A percentile compares a stretch with the other conserved stretches of the same genome.
These are phyloP conservation scores for Morinoia aosen DNA, from an alignment of 2,888 invertebrate genomes.

Conservation along the genomic window DNA sequence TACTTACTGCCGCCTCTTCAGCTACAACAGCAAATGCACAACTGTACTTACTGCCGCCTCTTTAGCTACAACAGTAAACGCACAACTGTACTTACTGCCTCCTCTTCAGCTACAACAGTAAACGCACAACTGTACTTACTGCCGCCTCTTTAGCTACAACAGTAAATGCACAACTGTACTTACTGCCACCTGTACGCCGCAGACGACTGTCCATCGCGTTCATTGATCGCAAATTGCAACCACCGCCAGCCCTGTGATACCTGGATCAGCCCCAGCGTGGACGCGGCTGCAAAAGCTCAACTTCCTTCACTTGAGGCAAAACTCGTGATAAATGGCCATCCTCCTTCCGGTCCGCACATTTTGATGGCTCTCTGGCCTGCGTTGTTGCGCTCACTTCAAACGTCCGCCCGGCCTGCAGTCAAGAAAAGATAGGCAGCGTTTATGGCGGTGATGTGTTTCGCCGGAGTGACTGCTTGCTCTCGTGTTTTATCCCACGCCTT, in stretches of 20 bases:
- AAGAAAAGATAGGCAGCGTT: background rate
- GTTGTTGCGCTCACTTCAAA: background rate
- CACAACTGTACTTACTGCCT: no score
- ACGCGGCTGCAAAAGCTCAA: background rate
- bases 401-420: background rate
- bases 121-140: background rate
- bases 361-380: background rate
- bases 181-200: background rate
- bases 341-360: background rate
- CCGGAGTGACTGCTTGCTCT: no score
- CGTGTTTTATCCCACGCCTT: no score
- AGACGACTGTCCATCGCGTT: background rate
- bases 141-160: background rate
- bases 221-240: background rate
- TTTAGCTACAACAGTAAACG: no score
- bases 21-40: no score
- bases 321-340: slow-evolving; percentile 22
- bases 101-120: background rate
- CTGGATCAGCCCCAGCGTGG: background rate
- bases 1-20: no score
- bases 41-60: no score
- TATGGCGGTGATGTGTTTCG: background rate
- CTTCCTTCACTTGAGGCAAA: slow-evolving; percentile 39
- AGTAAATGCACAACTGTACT: background rate
- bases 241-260: background rate